Evolutionary conservation across 2,797 vertebrate genomes (phyloP), one percentile per base, ranked within the genome.

Genomic region (Alcedo quadribrachys): DNA sequence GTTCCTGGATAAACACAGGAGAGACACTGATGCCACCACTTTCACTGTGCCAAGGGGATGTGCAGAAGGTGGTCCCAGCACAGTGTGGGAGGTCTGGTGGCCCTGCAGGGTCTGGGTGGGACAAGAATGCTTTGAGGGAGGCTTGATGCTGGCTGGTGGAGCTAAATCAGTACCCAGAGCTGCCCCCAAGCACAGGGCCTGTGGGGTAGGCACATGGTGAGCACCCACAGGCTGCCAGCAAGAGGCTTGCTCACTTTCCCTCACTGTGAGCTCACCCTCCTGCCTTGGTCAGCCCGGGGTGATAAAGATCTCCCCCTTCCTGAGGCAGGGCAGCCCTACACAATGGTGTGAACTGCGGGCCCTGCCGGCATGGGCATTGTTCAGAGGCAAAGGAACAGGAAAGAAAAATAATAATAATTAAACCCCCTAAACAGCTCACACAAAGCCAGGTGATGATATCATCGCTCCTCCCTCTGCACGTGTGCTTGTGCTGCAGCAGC

Each of bases 291-390:
- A 81, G 82, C 16, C 50, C 0, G 0, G 42, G 58, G 62, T 60
- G 95, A 96, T 96, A 95, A 93, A 18, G 69, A 96, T 96, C 95
- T 92, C 87, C 93, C 85, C 69, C 46, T 95, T 96, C 94, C 95
- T 92, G 91, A 85, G 87, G 70, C 90, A 78, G 63, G 51, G 77
- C 81, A 61, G 90, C 85, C 87, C 77, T 87, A 92, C 85, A 96
- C 95, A 96, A 96, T 96, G 93, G 92, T 96, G 95, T 95, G 95
- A 96, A 96, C 95, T 0, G 0, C 2, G 0, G 0, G 91, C 80
- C 51, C 67, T 1, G 19, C 83, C 0, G 13, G 85, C 35, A 61
- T 3, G 0, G 14, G 70, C 83, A 96, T 96, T 96, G 95, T 96
- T 96, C 40, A 0, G 78, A 66, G 74, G 93, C 60, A 71, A 45